Evolutionary conservation across 2,113 vertebrate species (phyloP), one percentile per base, ranked within the genome.

Genomic region (Psilopogon haemacephalus): DNA sequence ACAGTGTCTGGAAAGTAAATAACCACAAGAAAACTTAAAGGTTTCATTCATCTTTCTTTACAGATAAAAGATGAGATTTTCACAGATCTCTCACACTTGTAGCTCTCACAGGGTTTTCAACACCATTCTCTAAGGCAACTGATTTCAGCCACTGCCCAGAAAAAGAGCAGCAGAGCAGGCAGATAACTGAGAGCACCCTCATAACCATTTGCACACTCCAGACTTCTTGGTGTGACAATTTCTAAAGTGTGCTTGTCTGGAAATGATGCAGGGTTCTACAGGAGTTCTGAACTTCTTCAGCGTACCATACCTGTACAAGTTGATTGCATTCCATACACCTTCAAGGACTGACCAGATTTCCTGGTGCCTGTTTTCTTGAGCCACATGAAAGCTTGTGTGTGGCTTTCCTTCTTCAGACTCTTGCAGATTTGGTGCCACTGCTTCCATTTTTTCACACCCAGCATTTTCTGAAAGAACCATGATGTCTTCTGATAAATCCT

Each of bases 311-410:
- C 99, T 99, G 95, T 97, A 97, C 46, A 97, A 92, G 95, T 95
- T 98, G 70, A 98, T 95, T 38, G 97, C 97, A 82, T 94, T 97
- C 99, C 99, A 99, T 94, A 99, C 97, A 94, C 94, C 98, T 94
- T 99, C 98, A 96, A 99, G 98, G 88, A 98, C 76, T 5, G 97
- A 96, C 99, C 99, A 99, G 93, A 99, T 98, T 91, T 98, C 98
- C 94, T 98, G 97, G 95, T 97, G 97, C 65, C 96, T 97, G 65
- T 89, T 98, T 86, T 94, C 82, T 9, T 90, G 78, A 62, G 93
- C 32, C 58, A 70, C 92, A n/a, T 86, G 91, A 48, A 97, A 96
- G n/a, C 89, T 91, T 7, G 97, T 94, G 94, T 97, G 97, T 30
- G 96, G 40, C 14, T 86, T 83, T 67, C 97, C 95, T 35, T 97